phyloP scores from a whole-genome alignment of 2,113 vertebrate genomes.

The Dasyornis broadbenti region DNA sequence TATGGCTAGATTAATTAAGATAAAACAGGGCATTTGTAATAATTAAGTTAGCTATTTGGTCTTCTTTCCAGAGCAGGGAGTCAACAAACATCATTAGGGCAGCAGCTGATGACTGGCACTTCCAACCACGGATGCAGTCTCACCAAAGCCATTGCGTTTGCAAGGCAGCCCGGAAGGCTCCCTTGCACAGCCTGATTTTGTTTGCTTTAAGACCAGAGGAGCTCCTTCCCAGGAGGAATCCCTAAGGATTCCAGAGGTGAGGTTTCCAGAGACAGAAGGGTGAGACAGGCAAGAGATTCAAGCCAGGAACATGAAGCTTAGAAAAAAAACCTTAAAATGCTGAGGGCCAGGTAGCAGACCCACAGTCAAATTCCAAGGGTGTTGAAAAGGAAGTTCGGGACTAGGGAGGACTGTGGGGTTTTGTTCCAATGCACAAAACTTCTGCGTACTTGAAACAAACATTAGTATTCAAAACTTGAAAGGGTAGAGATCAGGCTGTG shows the following conservation, averaged over 20 bases:
- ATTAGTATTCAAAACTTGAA: not conserved
- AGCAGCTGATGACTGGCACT: not conserved
- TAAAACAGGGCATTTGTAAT: not conserved
- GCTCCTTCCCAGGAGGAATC: not conserved
- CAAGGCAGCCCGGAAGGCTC: not conserved
- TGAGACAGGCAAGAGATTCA: not conserved
- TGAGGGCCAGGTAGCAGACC: not conserved
- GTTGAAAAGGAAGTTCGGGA: not conserved
- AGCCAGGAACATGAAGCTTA: not conserved
- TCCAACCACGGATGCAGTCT: not conserved
- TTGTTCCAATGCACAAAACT: not conserved
- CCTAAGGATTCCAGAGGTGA: not conserved
- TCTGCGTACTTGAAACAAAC: rapidly evolving
- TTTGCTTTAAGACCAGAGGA: not conserved
- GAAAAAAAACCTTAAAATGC: not conserved
- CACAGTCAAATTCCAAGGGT: not conserved
- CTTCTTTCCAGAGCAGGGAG: not conserved
- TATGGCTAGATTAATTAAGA: not conserved
- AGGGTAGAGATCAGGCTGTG: not conserved
- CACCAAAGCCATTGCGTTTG: not conserved
- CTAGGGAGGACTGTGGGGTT: not conserved
- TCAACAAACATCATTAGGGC: not conserved
- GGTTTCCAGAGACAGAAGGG: not conserved
- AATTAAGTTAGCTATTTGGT: not conserved
- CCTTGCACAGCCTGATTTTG: not conserved